These are phyloP conservation scores for Patella depressa DNA, from an alignment of 2,888 invertebrate species.

Conservation along the genomic window DNA sequence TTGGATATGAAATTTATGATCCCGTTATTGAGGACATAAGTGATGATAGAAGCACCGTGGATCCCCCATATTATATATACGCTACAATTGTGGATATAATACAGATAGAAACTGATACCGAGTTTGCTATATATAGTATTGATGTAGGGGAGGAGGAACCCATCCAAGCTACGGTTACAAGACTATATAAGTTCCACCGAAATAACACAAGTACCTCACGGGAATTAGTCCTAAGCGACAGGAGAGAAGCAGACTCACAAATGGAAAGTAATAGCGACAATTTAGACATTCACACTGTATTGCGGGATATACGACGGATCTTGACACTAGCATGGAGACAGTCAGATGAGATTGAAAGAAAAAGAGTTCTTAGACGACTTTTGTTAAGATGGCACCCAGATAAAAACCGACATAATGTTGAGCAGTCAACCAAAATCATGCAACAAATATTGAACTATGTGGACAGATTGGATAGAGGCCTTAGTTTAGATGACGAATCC, in stretches of 20 bases:
- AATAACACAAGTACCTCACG: not conserved
- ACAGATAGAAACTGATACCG: not conserved
- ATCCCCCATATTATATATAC: not conserved
- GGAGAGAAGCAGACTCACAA: too few relatives aligned
- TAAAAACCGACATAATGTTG: slow-evolving; percentile 41
- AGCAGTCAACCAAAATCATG: slow-evolving; percentile 39
- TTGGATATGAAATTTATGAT: slow-evolving; percentile 21
- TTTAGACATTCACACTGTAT: slow-evolving; percentile 23
- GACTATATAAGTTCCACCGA: not conserved
- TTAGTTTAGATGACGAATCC: slow-evolving; percentile 21
- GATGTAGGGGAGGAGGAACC: slow-evolving; percentile 17
- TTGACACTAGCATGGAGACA: slow-evolving; percentile 39
- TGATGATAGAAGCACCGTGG: not conserved
- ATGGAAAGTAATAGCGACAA: too few relatives aligned
- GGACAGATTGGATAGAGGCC: slow-evolving; percentile 34
- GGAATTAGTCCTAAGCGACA: not conserved
- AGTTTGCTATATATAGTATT: slow-evolving; percentile 11
- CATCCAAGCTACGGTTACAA: slow-evolving; percentile 4
- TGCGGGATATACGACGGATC: slow-evolving; percentile 32
- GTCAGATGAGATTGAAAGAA: slow-evolving; percentile 26
- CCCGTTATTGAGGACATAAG: not conserved
- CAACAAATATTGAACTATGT: slow-evolving; percentile 42
- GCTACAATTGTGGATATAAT: not conserved
- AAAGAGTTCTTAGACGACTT: slow-evolving; percentile 41
- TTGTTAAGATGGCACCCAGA: slow-evolving; percentile 51